phyloP scores from a whole-genome alignment of 2,797 vertebrate genomes.

The Anguilla obscura region DNA sequence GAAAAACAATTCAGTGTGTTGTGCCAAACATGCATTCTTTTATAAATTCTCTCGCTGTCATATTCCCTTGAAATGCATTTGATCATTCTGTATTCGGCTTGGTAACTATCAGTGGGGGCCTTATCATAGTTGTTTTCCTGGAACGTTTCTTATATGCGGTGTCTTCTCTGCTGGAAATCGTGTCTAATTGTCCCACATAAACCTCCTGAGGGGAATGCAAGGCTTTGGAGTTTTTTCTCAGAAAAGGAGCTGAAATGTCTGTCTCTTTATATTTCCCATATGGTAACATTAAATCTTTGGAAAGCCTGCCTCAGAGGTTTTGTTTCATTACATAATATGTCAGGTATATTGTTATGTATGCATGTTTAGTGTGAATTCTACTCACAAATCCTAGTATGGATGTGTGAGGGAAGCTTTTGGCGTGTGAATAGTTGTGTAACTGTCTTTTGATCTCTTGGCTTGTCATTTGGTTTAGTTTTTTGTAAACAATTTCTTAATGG shows the following conservation, averaged over 20 bases:
- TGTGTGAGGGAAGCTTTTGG: too few relatives aligned
- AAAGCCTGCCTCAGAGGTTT: background rate
- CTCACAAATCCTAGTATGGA: too few relatives aligned
- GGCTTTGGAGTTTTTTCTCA: slow-evolving; percentile 1
- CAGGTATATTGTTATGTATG: background rate
- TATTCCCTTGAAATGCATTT: background rate
- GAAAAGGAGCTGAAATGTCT: slow-evolving; percentile 5
- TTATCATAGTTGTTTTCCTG: background rate
- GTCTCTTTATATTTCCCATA: background rate
- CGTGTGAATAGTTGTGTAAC: too few relatives aligned
- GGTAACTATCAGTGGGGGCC: background rate
- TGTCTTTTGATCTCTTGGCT: too few relatives aligned
- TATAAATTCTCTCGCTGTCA: background rate
- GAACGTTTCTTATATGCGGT: background rate
- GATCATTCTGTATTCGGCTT: background rate
- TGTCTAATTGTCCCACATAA: background rate
- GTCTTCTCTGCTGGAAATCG: background rate
- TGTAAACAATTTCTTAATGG: too few relatives aligned
- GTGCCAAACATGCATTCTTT: background rate
- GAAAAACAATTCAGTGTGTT: background rate
- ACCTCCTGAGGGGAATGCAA: background rate
- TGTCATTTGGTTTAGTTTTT: too few relatives aligned
- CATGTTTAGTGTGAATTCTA: background rate
- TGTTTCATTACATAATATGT: background rate
- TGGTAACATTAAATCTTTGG: background rate